Evolutionary conservation across 2,113 vertebrate genomes (phyloP).

Genomic region (Struthidea cinerea): DNA sequence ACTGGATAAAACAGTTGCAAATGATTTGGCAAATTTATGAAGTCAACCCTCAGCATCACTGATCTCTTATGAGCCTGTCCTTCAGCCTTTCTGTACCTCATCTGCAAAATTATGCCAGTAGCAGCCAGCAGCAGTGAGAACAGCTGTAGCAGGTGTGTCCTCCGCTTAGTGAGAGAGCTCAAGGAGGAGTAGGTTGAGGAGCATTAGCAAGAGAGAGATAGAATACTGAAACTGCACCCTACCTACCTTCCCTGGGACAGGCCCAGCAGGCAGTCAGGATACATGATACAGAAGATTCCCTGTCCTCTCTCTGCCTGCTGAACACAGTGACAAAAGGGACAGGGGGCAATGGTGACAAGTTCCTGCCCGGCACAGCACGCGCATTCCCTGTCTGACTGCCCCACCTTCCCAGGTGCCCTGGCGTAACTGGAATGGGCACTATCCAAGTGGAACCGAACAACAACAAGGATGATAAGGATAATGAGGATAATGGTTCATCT

Average conservation of each 20-base stretch:
- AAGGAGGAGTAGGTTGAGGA: neutral
- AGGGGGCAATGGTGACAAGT: neutral
- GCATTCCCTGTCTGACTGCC: rapidly evolving
- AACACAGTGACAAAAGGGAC: neutral
- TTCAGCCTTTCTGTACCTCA: neutral
- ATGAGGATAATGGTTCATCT: neutral
- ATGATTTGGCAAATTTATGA: neutral
- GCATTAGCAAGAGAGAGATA: rapidly evolving
- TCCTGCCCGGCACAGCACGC: rapidly evolving
- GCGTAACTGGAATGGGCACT: neutral
- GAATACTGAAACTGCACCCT: neutral
- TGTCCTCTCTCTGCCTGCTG: neutral
- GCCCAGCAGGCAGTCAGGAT: neutral
- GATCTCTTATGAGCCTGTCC: neutral
- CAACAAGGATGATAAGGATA: neutral
- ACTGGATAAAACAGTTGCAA: neutral
- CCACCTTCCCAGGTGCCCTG: neutral
- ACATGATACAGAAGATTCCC: neutral
- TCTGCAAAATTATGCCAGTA: neutral
- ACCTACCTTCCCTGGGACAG: neutral
- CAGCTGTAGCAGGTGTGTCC: neutral
- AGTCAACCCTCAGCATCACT: neutral
- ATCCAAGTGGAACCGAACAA: neutral
- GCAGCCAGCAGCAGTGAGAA: neutral
- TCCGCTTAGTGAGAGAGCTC: neutral